phyloP scores from a whole-genome alignment of 1,140 invertebrate species.

The Dendrolimus kikuchii region DNA sequence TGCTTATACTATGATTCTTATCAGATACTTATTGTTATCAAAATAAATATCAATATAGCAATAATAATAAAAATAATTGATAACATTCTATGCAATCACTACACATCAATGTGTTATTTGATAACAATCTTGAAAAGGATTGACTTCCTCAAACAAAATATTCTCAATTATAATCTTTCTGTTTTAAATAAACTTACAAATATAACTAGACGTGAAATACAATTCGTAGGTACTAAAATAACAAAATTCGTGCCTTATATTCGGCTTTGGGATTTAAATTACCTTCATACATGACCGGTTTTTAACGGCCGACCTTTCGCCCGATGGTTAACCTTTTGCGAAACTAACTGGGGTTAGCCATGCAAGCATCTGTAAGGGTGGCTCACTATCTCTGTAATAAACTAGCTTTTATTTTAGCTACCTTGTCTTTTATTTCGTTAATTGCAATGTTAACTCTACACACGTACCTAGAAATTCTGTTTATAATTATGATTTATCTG shows the following conservation, averaged over 20 bases:
- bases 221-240: background rate
- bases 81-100: too few relatives aligned
- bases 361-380: conserved; percentile 3
- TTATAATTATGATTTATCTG: too few relatives aligned
- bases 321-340: conserved; percentile 24
- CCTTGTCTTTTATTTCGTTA: too few relatives aligned
- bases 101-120: background rate
- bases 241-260: background rate
- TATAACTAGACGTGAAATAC: background rate
- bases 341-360: conserved; percentile 18
- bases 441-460: too few relatives aligned
- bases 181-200: background rate
- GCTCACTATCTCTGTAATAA: background rate
- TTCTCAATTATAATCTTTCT: too few relatives aligned
- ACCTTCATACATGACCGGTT: conserved; percentile 20
- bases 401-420: too few relatives aligned
- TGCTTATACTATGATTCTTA: background rate
- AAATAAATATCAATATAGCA: too few relatives aligned
- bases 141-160: too few relatives aligned
- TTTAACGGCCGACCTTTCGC: conserved; percentile 26
- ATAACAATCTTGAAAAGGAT: too few relatives aligned
- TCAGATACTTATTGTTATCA: background rate
- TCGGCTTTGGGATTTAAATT: conserved; percentile 8
- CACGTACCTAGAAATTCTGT: too few relatives aligned
- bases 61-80: too few relatives aligned